These are phyloP conservation scores for Neodiprion pinetum DNA, from an alignment of 1,140 invertebrate species.

Conservation along the genomic window DNA sequence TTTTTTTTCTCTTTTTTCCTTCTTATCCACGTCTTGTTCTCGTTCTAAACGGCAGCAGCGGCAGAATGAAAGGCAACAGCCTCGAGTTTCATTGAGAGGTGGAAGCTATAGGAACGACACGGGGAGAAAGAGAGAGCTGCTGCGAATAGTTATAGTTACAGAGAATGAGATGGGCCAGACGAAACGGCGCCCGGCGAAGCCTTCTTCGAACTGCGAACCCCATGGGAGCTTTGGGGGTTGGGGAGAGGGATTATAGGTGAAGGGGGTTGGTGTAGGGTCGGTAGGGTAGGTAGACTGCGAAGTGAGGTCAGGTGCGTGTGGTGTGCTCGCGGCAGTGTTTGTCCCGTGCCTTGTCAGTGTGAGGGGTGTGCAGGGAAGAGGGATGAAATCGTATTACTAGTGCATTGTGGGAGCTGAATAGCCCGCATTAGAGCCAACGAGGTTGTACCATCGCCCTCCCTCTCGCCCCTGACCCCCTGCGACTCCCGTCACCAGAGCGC, in stretches of 20 bases:
- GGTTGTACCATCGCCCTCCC: constrained; percentile 42
- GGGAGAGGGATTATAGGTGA: not conserved
- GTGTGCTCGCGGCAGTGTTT: not conserved
- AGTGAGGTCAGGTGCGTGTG: not conserved
- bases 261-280: not conserved
- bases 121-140: no score
- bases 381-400: constrained; percentile 58
- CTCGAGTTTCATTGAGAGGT: no score
- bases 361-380: constrained; percentile 17
- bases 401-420: constrained; percentile 59
- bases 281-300: not conserved
- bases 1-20: not conserved
- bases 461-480: constrained; percentile 16
- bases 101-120: no score
- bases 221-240: not conserved
- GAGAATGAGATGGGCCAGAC: not conserved
- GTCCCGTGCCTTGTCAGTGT: not conserved
- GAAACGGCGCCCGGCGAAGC: not conserved
- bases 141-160: not conserved
- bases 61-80: not conserved
- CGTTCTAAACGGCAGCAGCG: no score
- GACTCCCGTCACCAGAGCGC: constrained; percentile 17
- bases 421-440: constrained; percentile 57
- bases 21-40: not conserved
- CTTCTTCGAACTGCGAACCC: not conserved